These are phyloP conservation scores for Raphicerus campestris DNA, from an alignment of 2,113 vertebrate species.

Conservation along the genomic window DNA sequence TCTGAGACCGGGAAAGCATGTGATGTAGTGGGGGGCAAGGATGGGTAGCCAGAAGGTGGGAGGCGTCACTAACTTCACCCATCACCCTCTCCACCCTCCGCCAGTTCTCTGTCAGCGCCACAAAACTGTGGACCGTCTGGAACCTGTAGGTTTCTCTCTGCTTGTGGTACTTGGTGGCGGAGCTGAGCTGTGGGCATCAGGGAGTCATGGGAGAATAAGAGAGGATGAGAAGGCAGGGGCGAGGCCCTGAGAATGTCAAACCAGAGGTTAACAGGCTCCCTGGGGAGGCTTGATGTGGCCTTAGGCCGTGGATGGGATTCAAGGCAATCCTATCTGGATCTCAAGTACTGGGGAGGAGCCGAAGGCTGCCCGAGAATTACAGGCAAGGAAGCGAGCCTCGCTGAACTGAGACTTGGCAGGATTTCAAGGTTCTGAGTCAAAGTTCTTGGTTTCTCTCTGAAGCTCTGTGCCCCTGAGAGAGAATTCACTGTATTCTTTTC, in stretches of 20 bases:
- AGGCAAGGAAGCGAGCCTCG: too few species aligned
- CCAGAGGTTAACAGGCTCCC: background rate
- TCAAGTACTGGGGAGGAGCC: background rate
- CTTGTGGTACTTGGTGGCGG: background rate
- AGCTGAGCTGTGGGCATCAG: background rate
- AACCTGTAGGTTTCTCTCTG: background rate
- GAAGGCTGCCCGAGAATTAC: accelerated
- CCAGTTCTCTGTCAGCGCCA: background rate
- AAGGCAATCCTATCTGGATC: background rate
- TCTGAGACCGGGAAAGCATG: background rate
- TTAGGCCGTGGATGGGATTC: accelerated
- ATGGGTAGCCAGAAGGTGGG: too few species aligned
- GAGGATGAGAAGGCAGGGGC: background rate
- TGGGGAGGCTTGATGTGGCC: too few species aligned
- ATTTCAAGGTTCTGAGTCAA: accelerated
- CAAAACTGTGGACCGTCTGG: background rate
- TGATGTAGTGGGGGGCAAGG: background rate
- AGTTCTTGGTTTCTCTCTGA: background rate
- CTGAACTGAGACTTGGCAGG: background rate
- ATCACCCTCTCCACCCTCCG: accelerated
- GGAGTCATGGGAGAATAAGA: accelerated
- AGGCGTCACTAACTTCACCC: accelerated
- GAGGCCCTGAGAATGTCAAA: background rate
- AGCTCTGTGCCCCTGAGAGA: background rate
- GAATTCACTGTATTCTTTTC: background rate